phyloP scores from a whole-genome alignment of 1,140 invertebrate genomes.

The Lasaia peninsularis region DNA sequence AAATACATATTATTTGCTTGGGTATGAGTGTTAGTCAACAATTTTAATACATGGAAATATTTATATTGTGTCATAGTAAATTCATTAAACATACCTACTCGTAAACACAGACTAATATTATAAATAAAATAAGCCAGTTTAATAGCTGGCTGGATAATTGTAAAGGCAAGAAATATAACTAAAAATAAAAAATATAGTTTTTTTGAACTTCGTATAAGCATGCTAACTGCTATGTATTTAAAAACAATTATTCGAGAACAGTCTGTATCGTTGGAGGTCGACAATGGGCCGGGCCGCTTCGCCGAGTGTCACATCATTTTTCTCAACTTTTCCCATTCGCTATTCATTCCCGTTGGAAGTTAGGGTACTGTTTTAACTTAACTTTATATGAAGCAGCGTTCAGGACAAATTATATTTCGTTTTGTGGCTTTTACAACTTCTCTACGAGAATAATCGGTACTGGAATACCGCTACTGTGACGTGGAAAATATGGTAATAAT shows the following conservation, averaged over 20 bases:
- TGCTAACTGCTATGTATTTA: slow-evolving; percentile 47
- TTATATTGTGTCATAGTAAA: not conserved
- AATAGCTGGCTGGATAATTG: no score
- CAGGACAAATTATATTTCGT: slow-evolving; percentile 77
- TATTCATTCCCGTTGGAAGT: slow-evolving; percentile 77
- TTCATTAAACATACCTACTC: no score
- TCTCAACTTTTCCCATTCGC: slow-evolving; percentile 76
- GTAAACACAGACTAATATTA: no score
- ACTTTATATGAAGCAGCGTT: slow-evolving; percentile 74
- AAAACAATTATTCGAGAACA: slow-evolving; percentile 50
- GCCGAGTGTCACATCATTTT: slow-evolving; percentile 71
- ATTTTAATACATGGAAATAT: not conserved
- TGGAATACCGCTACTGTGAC: no score
- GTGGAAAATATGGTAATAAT: no score
- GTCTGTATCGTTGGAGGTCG: slow-evolving; percentile 23
- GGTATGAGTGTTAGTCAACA: no score
- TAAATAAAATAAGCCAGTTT: no score
- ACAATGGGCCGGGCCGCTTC: slow-evolving; percentile 47
- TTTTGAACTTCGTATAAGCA: no score
- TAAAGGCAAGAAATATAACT: no score
- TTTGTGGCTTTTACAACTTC: slow-evolving; percentile 73
- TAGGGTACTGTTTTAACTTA: slow-evolving; percentile 74
- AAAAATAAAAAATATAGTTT: no score
- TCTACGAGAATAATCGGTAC: slow-evolving; percentile 42
- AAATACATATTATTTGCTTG: no score